Evolutionary conservation across 2,888 invertebrate genomes (phyloP).

Genomic region (Zygothrica quintamaculata): DNA sequence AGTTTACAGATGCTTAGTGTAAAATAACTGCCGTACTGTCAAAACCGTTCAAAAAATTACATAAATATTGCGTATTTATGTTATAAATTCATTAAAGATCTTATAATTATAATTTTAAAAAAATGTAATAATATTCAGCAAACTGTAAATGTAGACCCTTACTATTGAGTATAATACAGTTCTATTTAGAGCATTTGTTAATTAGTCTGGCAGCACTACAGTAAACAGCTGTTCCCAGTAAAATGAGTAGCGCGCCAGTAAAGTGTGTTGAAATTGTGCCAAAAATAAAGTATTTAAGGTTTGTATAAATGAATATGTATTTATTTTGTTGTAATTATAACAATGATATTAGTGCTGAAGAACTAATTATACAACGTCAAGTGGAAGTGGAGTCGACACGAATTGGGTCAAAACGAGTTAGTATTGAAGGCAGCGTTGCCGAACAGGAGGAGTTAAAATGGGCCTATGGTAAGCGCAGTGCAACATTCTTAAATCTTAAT

Average conservation of each 20-base stretch:
- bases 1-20: constrained; percentile 19
- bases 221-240: constrained; percentile 25
- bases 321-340: neutral
- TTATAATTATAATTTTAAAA: no score
- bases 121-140: no score
- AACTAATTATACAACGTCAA: constrained; percentile 67
- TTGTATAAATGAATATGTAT: constrained; percentile 13
- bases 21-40: constrained; percentile 32
- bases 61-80: constrained; percentile 42
- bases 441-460: constrained; percentile 69
- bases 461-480: constrained; percentile 64
- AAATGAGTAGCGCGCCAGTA: constrained; percentile 35
- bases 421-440: constrained; percentile 47
- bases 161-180: neutral
- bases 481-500: neutral
- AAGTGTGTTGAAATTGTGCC: constrained; percentile 61
- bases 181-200: neutral
- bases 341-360: constrained; percentile 55
- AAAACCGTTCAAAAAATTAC: constrained; percentile 60
- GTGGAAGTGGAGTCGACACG: constrained; percentile 50
- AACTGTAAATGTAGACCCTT: no score
- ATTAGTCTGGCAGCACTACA: constrained; percentile 28
- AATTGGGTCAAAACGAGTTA: constrained; percentile 74
- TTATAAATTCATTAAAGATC: no score
- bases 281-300: constrained; percentile 71